Percentiles rank a stretch among this genome's conserved stretches.
These are phyloP conservation scores for Bombylius major DNA, from an alignment of 2,888 invertebrate species.

Conservation along the genomic window DNA sequence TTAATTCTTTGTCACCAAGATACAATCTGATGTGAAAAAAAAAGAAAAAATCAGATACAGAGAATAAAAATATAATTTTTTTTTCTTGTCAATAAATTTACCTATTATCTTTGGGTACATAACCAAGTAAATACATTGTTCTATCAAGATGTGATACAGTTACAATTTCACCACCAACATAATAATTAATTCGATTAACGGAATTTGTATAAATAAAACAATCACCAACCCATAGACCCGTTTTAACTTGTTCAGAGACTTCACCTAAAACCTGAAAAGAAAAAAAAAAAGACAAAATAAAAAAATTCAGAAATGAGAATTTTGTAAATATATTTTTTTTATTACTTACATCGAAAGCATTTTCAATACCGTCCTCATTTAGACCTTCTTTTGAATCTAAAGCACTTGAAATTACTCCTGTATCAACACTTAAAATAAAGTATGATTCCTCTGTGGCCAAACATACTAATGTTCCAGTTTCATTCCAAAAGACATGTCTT, in stretches of 20 bases:
- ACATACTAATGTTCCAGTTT: slow-evolving; percentile 85
- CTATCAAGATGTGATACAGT: slow-evolving; percentile 95
- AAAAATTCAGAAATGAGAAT: background rate
- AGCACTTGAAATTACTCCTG: slow-evolving; percentile 66
- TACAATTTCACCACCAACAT: slow-evolving; percentile 98
- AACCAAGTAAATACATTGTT: slow-evolving; percentile 93
- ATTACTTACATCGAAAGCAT: slow-evolving; percentile 78
- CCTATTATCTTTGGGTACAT: slow-evolving; percentile 88
- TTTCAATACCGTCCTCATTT: slow-evolving; percentile 87
- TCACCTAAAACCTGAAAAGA: slow-evolving; percentile 60
- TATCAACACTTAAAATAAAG: slow-evolving; percentile 81
- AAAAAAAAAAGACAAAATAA: background rate
- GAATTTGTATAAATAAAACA: slow-evolving; percentile 99
- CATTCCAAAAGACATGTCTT: slow-evolving; percentile 90
- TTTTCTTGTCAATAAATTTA: slow-evolving; percentile 14
- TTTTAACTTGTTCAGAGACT: slow-evolving; percentile 82
- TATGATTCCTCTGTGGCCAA: slow-evolving; percentile 92
- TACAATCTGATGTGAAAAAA: slow-evolving; percentile 52
- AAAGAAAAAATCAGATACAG: background rate
- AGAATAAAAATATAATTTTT: no score
- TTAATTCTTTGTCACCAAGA: slow-evolving; percentile 94
- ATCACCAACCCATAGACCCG: slow-evolving; percentile 96
- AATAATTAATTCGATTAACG: slow-evolving; percentile 94
- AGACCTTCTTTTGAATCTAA: slow-evolving; percentile 62
- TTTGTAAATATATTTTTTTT: background rate